Conservation (phyloP, 53 echinoderm and acorn worm species). For the Astropecten irregularis region DNA sequence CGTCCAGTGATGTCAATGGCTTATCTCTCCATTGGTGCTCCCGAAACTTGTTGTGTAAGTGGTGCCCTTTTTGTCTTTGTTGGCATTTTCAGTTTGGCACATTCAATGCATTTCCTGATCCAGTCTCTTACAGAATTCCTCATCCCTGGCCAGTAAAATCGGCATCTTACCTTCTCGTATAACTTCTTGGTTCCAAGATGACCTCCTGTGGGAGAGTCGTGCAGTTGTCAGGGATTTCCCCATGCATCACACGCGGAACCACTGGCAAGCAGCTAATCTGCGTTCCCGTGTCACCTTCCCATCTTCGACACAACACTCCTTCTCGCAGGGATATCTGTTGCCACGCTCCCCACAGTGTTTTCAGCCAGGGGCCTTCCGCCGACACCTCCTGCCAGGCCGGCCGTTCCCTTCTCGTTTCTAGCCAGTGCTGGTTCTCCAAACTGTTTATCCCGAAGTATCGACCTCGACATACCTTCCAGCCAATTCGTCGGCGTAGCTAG, state of each 20-base stretch:
- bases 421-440: background rate
- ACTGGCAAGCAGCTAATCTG: constrained; percentile 26
- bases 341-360: constrained; percentile 41
- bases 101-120: constrained; percentile 30
- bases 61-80: constrained; percentile 28
- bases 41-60: constrained; percentile 24
- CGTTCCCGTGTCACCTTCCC: constrained; percentile 17
- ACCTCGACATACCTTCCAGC: background rate
- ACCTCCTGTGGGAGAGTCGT: background rate
- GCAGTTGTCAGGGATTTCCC: constrained; percentile 10
- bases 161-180: background rate
- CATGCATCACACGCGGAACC: background rate
- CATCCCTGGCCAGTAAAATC: constrained; percentile 56
- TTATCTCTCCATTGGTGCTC: constrained; percentile 32
- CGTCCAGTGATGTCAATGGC: constrained; percentile 22
- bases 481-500: background rate
- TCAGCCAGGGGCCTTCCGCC: background rate
- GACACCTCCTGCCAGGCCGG: constrained; percentile 43
- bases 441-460: background rate
- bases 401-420: background rate
- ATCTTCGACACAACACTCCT: constrained; percentile 10
- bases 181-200: constrained; percentile 57
- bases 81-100: constrained; percentile 45
- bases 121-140: constrained; percentile 40
- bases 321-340: constrained; percentile 19